phyloP scores from a whole-genome alignment of 2,797 vertebrate species.

The Peromyscus eremicus region DNA sequence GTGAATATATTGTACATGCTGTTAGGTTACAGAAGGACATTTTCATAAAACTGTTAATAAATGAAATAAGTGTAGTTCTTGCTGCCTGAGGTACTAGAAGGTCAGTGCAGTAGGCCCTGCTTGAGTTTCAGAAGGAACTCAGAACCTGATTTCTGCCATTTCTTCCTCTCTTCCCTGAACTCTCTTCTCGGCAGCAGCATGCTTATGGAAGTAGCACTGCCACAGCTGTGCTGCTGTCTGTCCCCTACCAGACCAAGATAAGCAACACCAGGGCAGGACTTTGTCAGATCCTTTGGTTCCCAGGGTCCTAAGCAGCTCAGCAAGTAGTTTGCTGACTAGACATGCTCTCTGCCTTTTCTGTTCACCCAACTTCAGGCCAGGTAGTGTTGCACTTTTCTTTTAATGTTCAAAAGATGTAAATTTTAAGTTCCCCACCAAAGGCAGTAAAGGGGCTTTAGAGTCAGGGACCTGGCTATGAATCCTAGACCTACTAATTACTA shows the following conservation, averaged over 20 bases:
- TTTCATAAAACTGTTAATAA: neutral
- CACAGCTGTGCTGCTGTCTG: neutral
- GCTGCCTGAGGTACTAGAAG: neutral
- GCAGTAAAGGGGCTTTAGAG: constrained; percentile 37
- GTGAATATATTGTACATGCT: neutral
- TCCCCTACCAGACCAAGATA: neutral
- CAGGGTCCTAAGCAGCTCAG: neutral
- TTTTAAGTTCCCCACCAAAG: constrained; percentile 5
- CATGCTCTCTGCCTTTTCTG: neutral
- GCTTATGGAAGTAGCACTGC: neutral
- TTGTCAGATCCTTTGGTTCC: constrained; percentile 37
- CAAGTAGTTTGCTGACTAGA: neutral
- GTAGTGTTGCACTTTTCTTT: neutral
- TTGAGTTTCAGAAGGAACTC: constrained; percentile 34
- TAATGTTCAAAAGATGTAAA: neutral
- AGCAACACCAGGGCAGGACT: neutral
- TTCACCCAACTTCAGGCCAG: neutral
- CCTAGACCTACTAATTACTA: constrained; percentile 61
- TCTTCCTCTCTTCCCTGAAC: neutral
- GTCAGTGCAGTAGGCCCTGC: neutral
- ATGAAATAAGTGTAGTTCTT: constrained; percentile 2
- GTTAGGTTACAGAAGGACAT: neutral
- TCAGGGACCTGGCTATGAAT: constrained; percentile 51
- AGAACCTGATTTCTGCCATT: constrained; percentile 10
- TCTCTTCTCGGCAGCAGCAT: constrained; percentile 38